phyloP scores from a whole-genome alignment of 1,140 invertebrate species.

The Wiebesia pumilae region DNA sequence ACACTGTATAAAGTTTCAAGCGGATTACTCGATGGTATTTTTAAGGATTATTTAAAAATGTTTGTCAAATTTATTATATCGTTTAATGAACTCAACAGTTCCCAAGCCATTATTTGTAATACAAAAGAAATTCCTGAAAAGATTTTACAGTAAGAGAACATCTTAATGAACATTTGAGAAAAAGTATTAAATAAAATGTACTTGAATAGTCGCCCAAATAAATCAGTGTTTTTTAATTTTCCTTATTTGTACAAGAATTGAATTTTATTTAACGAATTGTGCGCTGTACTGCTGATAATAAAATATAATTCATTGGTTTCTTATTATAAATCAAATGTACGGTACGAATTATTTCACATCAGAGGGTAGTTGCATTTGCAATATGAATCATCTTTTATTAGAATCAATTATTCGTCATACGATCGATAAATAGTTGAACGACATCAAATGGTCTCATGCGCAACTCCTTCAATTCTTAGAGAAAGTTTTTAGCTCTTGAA shows the following conservation, averaged over 20 bases:
- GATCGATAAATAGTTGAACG: background rate
- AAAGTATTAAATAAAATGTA: background rate
- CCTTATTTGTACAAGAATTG: background rate
- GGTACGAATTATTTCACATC: background rate
- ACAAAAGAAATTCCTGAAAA: background rate
- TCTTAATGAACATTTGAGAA: background rate
- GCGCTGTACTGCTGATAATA: background rate
- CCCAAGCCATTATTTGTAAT: background rate
- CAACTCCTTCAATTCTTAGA: background rate
- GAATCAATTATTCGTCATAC: background rate
- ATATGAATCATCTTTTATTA: conserved; percentile 15
- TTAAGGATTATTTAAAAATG: background rate
- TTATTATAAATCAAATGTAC: background rate
- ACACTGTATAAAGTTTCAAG: background rate
- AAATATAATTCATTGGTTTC: background rate
- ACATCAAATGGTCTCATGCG: conserved; percentile 1
- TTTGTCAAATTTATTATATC: background rate
- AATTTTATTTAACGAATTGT: background rate
- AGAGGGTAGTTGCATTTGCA: background rate
- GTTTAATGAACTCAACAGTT: background rate
- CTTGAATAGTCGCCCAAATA: background rate
- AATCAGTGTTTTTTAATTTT: background rate
- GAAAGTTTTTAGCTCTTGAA: background rate
- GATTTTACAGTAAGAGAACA: background rate
- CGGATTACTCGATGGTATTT: background rate